These are phyloP conservation scores for Drosophila bunnanda DNA, from an alignment of 2,888 invertebrate species.

Conservation along the genomic window DNA sequence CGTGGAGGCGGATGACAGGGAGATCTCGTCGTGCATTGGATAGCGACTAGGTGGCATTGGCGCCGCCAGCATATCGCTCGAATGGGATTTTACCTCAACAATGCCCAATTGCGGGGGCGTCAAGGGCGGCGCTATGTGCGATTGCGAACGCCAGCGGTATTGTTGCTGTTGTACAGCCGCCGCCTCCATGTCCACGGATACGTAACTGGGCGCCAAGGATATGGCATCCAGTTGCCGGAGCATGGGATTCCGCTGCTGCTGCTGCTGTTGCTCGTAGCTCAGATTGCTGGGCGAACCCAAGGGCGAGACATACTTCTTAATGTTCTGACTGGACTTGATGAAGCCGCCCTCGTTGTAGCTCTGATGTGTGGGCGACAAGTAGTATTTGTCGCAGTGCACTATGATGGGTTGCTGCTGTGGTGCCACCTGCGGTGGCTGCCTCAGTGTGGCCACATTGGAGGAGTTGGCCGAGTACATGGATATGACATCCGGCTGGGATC, in stretches of 20 bases:
- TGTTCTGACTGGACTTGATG: conserved; percentile 83
- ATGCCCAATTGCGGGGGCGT: conserved; percentile 60
- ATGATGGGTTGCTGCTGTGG: conserved; percentile 81
- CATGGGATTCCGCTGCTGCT: conserved; percentile 36
- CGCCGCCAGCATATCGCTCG: conserved; percentile 80
- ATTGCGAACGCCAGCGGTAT: conserved; percentile 78
- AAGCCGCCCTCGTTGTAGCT: conserved; percentile 82
- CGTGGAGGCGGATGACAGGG: conserved; percentile 74
- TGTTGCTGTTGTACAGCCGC: conserved; percentile 58
- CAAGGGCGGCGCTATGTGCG: conserved; percentile 71
- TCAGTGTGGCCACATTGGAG: conserved; percentile 80
- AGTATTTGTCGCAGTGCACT: conserved; percentile 84
- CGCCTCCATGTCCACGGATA: conserved; percentile 68
- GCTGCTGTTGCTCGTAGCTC: conserved; percentile 61
- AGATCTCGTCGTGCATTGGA: conserved; percentile 80
- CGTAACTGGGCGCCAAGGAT: conserved; percentile 80
- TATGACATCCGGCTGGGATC: conserved; percentile 62
- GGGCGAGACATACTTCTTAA: conserved; percentile 83
- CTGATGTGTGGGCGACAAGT: conserved; percentile 83
- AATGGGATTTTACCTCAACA: conserved; percentile 75
- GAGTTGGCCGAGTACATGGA: conserved; percentile 82
- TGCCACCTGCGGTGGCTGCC: conserved; percentile 78
- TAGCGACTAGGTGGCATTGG: conserved; percentile 59
- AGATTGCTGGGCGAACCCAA: conserved; percentile 73
- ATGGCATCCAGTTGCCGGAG: conserved; percentile 74